Evolutionary conservation across 1,140 invertebrate genomes (phyloP).

Genomic region (Pectinophora gossypiella): DNA sequence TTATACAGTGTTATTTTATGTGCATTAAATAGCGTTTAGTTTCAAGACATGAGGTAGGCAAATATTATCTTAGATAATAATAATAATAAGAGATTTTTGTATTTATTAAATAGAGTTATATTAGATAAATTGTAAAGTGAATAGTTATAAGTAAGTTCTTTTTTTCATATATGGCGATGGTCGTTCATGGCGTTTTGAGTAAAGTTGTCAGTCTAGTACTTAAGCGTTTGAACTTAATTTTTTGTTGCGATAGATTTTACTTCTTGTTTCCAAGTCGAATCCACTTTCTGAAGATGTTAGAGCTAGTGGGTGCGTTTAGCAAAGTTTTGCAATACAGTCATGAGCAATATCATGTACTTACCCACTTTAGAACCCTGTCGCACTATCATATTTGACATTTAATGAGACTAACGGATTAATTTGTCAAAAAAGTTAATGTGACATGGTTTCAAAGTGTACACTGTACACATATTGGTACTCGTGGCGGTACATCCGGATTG

Average conservation of each 20-base stretch:
- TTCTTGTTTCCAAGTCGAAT: too few relatives aligned
- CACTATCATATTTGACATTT: too few relatives aligned
- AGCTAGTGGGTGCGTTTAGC: too few relatives aligned
- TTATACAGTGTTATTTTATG: slow-evolving; percentile 50
- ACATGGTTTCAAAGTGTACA: too few relatives aligned
- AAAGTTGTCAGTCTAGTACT: slow-evolving; percentile 61
- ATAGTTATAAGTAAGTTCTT: slow-evolving; percentile 62
- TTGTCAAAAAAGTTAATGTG: too few relatives aligned
- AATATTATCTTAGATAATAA: slow-evolving; percentile 69
- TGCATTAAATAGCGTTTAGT: slow-evolving; percentile 68
- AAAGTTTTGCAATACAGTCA: too few relatives aligned
- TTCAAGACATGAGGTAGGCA: slow-evolving; percentile 67
- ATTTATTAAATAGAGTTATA: slow-evolving; percentile 75
- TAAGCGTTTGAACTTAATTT: slow-evolving; percentile 60
- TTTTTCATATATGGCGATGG: slow-evolving; percentile 70
- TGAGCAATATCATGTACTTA: too few relatives aligned
- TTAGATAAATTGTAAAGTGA: slow-evolving; percentile 73
- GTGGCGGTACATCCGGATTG: too few relatives aligned
- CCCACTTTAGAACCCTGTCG: too few relatives aligned
- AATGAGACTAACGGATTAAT: too few relatives aligned
- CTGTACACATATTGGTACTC: too few relatives aligned
- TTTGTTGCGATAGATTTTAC: slow-evolving; percentile 37
- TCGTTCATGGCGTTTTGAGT: slow-evolving; percentile 53
- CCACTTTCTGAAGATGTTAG: too few relatives aligned
- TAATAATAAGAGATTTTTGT: slow-evolving; percentile 71